A percentile compares a stretch with the other conserved stretches of the same genome.
phyloP scores from a whole-genome alignment of 2,113 vertebrate genomes.

The Myotis yumanensis region DNA sequence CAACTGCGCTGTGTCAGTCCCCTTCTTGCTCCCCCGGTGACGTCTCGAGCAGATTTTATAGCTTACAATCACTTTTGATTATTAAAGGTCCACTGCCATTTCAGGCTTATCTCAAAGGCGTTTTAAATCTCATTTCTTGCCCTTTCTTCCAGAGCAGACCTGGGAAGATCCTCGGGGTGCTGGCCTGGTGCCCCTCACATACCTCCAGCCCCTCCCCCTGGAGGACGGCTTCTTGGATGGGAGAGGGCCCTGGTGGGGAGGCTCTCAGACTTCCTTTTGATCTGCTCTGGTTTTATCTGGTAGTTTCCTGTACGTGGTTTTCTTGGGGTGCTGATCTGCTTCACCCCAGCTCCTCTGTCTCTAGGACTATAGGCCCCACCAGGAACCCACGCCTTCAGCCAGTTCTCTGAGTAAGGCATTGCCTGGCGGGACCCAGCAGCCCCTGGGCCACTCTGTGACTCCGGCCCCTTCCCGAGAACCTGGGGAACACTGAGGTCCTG shows the following conservation, averaged over 20 bases:
- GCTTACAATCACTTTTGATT: neutral
- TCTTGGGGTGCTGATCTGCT: neutral
- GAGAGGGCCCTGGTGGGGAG: rapidly evolving
- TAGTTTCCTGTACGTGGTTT: neutral
- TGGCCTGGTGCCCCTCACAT: neutral
- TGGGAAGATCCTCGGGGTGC: neutral
- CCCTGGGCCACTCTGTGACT: neutral
- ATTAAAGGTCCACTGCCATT: neutral
- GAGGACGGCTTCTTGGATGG: rapidly evolving
- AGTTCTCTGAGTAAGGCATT: neutral
- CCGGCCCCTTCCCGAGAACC: neutral
- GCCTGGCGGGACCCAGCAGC: neutral
- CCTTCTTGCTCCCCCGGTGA: neutral
- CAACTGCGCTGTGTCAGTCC: neutral
- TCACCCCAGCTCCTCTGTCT: neutral
- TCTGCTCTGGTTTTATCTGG: neutral
- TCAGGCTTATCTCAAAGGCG: neutral
- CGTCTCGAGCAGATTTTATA: neutral
- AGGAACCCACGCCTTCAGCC: neutral
- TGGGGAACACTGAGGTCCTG: neutral
- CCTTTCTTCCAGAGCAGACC: neutral
- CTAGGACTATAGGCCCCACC: neutral
- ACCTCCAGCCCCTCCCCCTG: neutral
- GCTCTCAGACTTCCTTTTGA: neutral
- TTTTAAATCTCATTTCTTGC: neutral